phyloP scores from a whole-genome alignment of 1,140 invertebrate genomes.

The Heliconius hermathena region DNA sequence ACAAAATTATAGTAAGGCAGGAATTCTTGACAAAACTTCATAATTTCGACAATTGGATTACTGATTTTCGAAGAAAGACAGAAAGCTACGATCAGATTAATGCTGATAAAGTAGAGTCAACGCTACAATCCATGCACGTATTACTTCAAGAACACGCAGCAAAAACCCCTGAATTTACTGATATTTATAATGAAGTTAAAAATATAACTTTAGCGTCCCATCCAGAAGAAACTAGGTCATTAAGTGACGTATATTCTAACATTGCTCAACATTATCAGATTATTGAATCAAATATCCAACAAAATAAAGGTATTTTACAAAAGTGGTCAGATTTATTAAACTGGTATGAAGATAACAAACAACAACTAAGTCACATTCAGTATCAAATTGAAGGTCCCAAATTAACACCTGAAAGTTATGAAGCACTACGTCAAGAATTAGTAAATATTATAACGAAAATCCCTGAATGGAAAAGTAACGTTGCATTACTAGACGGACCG shows the following conservation, averaged over 20 bases:
- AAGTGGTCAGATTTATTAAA: conserved; percentile 92
- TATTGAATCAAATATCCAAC: conserved; percentile 87
- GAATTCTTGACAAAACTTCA: conserved; percentile 92
- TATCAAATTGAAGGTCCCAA: conserved; percentile 90
- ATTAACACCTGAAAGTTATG: conserved; percentile 85
- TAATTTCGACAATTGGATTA: conserved; percentile 93
- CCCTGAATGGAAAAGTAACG: conserved; percentile 86
- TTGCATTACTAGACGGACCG: conserved; percentile 85
- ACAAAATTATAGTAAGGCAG: conserved; percentile 89
- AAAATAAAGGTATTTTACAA: conserved; percentile 89
- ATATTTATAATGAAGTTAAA: conserved; percentile 92
- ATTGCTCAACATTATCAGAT: conserved; percentile 89
- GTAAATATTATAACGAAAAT: conserved; percentile 85
- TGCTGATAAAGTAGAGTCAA: conserved; percentile 89
- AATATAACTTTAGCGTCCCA: conserved; percentile 86
- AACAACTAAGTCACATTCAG: conserved; percentile 90
- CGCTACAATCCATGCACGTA: conserved; percentile 89
- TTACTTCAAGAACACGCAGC: conserved; percentile 91
- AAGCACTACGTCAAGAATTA: conserved; percentile 86
- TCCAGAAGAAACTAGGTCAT: conserved; percentile 86
- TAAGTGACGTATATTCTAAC: conserved; percentile 88
- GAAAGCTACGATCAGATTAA: conserved; percentile 91
- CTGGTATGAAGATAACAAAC: conserved; percentile 91
- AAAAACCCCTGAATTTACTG: conserved; percentile 87
- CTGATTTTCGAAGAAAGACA: conserved; percentile 87